These are phyloP conservation scores for Sinella curviseta DNA, from an alignment of 1,140 invertebrate species.

Conservation along the genomic window DNA sequence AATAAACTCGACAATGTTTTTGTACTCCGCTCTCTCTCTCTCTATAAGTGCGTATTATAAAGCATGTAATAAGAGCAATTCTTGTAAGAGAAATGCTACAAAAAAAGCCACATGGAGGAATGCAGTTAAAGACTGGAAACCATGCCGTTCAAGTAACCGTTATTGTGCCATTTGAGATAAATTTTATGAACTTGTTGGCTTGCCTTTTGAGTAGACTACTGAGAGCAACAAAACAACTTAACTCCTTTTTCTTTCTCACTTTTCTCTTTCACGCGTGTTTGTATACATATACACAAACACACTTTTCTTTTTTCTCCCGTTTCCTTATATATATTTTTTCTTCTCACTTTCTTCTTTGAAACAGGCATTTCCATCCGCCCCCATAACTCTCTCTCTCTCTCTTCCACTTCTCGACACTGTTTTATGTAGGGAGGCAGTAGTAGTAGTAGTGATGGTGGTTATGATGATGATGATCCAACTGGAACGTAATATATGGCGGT, in stretches of 20 bases:
- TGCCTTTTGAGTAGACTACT: slow-evolving; percentile 20
- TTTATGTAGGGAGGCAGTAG: no score
- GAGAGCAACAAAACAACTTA: slow-evolving; percentile 27
- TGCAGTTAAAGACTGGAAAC: slow-evolving; percentile 21
- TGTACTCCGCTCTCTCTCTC: neutral
- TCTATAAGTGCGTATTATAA: neutral
- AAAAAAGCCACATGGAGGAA: slow-evolving; percentile 1
- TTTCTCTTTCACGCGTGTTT: neutral
- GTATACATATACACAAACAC: neutral
- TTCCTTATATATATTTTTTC: neutral
- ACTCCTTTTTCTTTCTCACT: slow-evolving; percentile 18
- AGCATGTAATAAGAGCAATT: neutral
- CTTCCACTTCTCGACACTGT: neutral
- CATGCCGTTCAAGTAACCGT: slow-evolving; percentile 21
- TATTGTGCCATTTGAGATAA: slow-evolving; percentile 26
- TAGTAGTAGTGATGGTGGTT: neutral
- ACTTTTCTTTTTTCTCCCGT: neutral
- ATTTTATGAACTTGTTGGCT: slow-evolving; percentile 26
- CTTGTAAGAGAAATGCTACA: neutral
- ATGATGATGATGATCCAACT: neutral
- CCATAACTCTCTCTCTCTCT: neutral
- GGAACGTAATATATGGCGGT: neutral
- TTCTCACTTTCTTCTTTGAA: neutral
- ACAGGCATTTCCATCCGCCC: neutral
- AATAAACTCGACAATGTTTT: no score